phyloP scores from a whole-genome alignment of 2,888 invertebrate genomes.

The Drosophila subsilvestris region DNA sequence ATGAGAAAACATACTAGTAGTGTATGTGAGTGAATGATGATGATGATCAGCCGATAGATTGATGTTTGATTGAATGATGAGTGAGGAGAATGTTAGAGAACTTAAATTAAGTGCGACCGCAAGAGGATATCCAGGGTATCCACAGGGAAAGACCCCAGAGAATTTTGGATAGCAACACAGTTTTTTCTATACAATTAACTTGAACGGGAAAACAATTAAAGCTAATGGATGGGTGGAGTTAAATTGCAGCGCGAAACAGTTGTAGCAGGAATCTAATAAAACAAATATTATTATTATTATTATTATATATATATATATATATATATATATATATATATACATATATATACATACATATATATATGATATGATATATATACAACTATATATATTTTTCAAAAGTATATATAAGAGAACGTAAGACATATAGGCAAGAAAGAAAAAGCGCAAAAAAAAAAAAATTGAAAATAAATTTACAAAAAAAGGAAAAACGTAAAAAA shows the following conservation, averaged over 20 bases:
- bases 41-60: slow-evolving; percentile 11
- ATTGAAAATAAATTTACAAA: slow-evolving; percentile 36
- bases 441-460: slow-evolving; percentile 28
- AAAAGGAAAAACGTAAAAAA: slow-evolving; percentile 50
- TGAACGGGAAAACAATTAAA: slow-evolving; percentile 47
- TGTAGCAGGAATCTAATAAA: slow-evolving; percentile 76
- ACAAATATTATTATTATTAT: slow-evolving; percentile 37
- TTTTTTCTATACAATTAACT: slow-evolving; percentile 69
- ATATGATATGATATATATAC: slow-evolving; percentile 41
- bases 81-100: neutral
- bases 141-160: neutral
- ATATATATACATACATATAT: slow-evolving; percentile 46
- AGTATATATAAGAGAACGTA: slow-evolving; percentile 66
- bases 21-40: neutral
- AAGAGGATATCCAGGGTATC: slow-evolving; percentile 11
- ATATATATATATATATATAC: slow-evolving; percentile 32
- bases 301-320: slow-evolving; percentile 44
- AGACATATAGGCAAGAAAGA: slow-evolving; percentile 52
- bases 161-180: slow-evolving; percentile 24
- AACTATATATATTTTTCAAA: slow-evolving; percentile 58
- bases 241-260: slow-evolving; percentile 60
- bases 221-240: neutral
- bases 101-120: slow-evolving; percentile 10
- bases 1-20: neutral
- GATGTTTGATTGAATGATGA: slow-evolving; percentile 2